These are phyloP conservation scores for Ariolimax columbianus DNA, from an alignment of 2,888 invertebrate genomes.

Conservation along the genomic window DNA sequence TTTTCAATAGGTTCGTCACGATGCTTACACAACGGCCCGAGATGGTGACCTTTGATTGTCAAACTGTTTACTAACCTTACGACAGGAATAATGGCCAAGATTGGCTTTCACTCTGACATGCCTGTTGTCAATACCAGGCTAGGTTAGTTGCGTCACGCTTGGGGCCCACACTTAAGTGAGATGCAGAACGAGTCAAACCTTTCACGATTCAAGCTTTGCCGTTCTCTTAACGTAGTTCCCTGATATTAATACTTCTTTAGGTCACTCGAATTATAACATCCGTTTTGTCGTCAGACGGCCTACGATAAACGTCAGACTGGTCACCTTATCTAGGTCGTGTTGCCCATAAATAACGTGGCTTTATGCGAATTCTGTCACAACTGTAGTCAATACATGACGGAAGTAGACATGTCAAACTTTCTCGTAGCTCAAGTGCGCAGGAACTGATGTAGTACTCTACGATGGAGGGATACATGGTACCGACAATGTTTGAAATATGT, in stretches of 20 bases:
- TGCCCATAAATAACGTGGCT: neutral
- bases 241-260: neutral
- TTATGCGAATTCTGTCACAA: too few species aligned
- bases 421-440: too few species aligned
- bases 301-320: neutral
- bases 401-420: too few species aligned
- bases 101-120: neutral
- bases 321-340: neutral
- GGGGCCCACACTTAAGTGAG: neutral
- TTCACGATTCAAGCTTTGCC: constrained; percentile 1
- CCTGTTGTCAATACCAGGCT: neutral
- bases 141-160: constrained; percentile 1
- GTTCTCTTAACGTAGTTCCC: neutral
- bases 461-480: too few species aligned
- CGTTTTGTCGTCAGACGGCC: neutral
- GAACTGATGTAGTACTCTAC: too few species aligned
- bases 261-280: neutral
- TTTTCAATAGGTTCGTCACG: constrained; percentile 1
- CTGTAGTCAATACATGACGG: too few species aligned
- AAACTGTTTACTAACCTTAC: neutral
- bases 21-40: neutral
- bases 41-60: constrained; percentile 10
- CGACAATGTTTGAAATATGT: too few species aligned
- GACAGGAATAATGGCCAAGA: neutral
- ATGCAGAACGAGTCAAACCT: neutral